Percentiles rank a stretch among this genome's conserved stretches.
These are phyloP conservation scores for Corythoichthys intestinalis DNA, from an alignment of 2,113 vertebrate species.

Conservation along the genomic window DNA sequence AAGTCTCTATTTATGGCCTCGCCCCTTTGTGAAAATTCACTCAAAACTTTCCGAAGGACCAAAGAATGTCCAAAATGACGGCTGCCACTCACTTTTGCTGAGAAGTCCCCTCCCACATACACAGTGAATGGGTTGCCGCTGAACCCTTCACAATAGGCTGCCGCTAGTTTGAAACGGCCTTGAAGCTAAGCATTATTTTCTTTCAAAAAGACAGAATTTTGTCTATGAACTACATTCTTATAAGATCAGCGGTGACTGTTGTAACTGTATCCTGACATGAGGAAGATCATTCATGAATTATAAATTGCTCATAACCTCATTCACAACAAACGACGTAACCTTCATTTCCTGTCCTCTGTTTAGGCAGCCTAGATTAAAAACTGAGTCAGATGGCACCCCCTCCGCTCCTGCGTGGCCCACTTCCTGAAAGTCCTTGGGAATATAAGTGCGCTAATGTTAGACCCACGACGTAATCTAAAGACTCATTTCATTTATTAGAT, in stretches of 20 bases:
- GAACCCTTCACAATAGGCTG: too few relatives aligned
- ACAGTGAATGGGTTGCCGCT: too few relatives aligned
- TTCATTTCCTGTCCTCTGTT: conserved; percentile 26
- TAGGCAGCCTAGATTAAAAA: conserved; percentile 41
- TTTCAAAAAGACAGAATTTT: background rate
- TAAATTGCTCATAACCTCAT: conserved; percentile 38
- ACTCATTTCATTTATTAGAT: conserved; percentile 18
- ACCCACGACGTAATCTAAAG: conserved; percentile 6
- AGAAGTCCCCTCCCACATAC: too few relatives aligned
- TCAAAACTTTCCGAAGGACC: too few relatives aligned
- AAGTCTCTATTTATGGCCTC: too few relatives aligned
- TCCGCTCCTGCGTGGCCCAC: conserved; percentile 5
- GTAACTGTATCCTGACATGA: conserved; percentile 10
- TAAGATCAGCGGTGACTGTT: background rate
- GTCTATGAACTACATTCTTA: background rate
- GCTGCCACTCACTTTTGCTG: too few relatives aligned
- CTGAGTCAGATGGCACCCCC: conserved; percentile 28
- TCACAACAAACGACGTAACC: conserved; percentile 26
- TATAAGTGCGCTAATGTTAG: conserved; percentile 36
- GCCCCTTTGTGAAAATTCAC: too few relatives aligned
- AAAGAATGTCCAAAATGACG: too few relatives aligned
- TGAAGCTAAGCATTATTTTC: background rate
- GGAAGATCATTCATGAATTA: conserved; percentile 26
- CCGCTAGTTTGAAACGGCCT: background rate
- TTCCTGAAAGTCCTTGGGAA: conserved; percentile 31